These are phyloP conservation scores for Phoenoteleia sp. DNA, from an alignment of 2,888 invertebrate genomes.

Conservation along the genomic window DNA sequence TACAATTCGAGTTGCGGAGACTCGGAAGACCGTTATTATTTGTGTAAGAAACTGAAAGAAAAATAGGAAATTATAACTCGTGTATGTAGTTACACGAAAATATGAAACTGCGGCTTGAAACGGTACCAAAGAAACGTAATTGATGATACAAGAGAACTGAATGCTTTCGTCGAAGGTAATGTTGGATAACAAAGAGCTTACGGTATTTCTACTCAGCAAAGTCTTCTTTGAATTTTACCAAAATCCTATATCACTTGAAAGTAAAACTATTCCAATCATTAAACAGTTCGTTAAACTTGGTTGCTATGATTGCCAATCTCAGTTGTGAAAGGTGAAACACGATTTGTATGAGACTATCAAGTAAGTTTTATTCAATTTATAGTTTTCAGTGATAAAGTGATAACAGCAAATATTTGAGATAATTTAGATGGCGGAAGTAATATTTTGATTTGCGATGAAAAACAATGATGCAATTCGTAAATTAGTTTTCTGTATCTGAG, in stretches of 20 bases:
- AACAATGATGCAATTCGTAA: no score
- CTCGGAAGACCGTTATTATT: no score
- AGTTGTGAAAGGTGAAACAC: conserved; percentile 25
- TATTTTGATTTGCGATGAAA: no score
- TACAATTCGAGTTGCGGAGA: no score
- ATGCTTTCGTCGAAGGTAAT: conserved; percentile 16
- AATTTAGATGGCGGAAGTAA: no score
- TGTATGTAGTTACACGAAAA: no score
- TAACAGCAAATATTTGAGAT: no score
- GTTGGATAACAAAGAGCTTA: conserved; percentile 40
- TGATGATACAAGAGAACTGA: conserved; percentile 22
- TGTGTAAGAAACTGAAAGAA: no score
- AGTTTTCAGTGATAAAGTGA: no score
- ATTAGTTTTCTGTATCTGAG: no score
- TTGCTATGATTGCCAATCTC: conserved; percentile 78
- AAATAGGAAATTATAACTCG: no score
- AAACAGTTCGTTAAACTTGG: conserved; percentile 42
- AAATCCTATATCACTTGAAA: conserved; percentile 44
- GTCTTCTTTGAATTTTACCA: conserved; percentile 32
- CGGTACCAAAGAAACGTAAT: conserved; percentile 35
- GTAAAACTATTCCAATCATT: conserved; percentile 48
- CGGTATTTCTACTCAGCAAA: conserved; percentile 33
- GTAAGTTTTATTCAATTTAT: conserved; percentile 24
- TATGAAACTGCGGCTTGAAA: no score
- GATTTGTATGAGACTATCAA: conserved; percentile 4